Percentiles rank a stretch among this genome's conserved stretches.
These are phyloP conservation scores for Sebastes taczanowskii DNA, from an alignment of 2,797 vertebrate genomes.

Conservation along the genomic window DNA sequence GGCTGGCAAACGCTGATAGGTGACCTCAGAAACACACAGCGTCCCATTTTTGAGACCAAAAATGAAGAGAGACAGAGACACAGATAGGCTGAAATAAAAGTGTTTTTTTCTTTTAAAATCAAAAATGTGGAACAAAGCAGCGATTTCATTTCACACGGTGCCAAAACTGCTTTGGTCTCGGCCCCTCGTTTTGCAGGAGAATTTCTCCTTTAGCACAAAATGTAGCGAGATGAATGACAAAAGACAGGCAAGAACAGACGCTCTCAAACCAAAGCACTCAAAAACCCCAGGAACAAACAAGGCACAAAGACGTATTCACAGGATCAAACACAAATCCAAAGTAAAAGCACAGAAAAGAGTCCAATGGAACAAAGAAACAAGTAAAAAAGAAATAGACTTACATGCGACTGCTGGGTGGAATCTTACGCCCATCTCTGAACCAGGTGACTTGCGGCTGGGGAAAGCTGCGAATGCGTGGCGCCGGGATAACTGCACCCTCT, in stretches of 20 bases:
- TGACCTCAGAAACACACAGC: slow-evolving; percentile 21
- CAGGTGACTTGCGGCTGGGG: slow-evolving; percentile 96
- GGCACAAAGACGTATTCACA: not conserved
- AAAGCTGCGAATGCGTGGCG: slow-evolving; percentile 92
- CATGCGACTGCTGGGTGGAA: slow-evolving; percentile 96
- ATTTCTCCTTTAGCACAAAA: slow-evolving; percentile 18
- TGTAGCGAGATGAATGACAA: slow-evolving; percentile 22
- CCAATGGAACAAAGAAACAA: not conserved
- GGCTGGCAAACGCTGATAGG: slow-evolving; percentile 15
- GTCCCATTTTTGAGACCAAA: not conserved
- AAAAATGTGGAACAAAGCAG: not conserved
- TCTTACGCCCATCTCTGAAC: slow-evolving; percentile 96
- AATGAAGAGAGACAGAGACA: slow-evolving; percentile 13
- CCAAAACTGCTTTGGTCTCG: slow-evolving; percentile 32
- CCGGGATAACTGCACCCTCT: slow-evolving; percentile 89
- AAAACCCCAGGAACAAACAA: not conserved
- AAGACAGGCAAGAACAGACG: not conserved
- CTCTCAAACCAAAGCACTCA: slow-evolving; percentile 14
- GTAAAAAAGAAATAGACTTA: slow-evolving; percentile 75
- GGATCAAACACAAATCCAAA: slow-evolving; percentile 3
- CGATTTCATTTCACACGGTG: slow-evolving; percentile 22
- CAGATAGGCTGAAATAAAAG: slow-evolving; percentile 19
- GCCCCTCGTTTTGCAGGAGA: not conserved
- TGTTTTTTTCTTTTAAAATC: slow-evolving; percentile 5
- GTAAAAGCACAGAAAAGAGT: not conserved